Conservation (phyloP, 2,113 vertebrate genomes). For the Aptenodytes patagonicus region DNA sequence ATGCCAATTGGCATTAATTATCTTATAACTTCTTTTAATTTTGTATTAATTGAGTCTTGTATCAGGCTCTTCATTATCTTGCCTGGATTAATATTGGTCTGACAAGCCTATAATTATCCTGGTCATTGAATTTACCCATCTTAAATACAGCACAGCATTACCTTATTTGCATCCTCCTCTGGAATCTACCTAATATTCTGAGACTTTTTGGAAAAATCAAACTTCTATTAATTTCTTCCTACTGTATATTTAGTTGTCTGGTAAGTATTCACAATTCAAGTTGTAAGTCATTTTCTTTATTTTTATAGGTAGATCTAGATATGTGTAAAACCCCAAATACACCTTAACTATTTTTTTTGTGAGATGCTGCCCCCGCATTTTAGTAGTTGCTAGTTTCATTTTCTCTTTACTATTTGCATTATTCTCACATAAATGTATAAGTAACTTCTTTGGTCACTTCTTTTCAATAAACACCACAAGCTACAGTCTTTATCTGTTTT, state of each 20-base stretch:
- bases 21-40: background rate
- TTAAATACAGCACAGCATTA: background rate
- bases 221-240: constrained; percentile 34
- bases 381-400: background rate
- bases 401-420: background rate
- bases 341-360: background rate
- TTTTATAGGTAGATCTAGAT: background rate
- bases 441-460: background rate
- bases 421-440: background rate
- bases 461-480: background rate
- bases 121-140: background rate
- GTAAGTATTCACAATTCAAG: constrained; percentile 15
- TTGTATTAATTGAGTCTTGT: background rate
- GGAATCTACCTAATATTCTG: background rate
- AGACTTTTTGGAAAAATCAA: constrained; percentile 10
- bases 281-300: constrained; percentile 25
- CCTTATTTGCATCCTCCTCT: background rate
- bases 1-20: background rate
- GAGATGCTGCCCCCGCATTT: background rate
- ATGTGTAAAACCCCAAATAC: background rate
- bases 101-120: constrained; percentile 16
- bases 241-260: constrained; percentile 2
- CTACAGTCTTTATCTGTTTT: background rate
- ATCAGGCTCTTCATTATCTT: background rate
- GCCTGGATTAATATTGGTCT: background rate